Base-by-base conservation (phyloP, 2,888 invertebrate genomes). In the Dinocampus coccinellae region DNA sequence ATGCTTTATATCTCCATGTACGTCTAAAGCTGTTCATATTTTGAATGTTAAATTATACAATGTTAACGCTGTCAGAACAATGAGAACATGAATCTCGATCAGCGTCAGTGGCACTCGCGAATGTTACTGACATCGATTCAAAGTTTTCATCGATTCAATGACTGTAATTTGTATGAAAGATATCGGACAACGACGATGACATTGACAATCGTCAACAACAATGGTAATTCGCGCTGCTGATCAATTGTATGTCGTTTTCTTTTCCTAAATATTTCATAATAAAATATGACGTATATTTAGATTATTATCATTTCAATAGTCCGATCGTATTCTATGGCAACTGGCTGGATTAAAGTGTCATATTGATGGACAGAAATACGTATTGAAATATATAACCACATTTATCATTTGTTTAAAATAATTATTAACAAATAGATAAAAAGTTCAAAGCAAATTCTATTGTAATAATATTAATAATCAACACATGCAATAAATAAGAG, bases 1-100 rank as follows among this genome's bases (percentile, higher is more conserved):
- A 52, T 33, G 33, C 36, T 68, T 61, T 60, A 34, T 68, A 68
- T 29, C 52, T 29, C 33, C 68, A 68, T 11, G 20, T 22, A n/a
- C 47, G n/a, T 53, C 34, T 47, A 6, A 52, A 47, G n/a, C 22
- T 68, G 7, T 39, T 68, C 34, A 33, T 52, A 52, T 34, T 68
- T 36, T 61, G 42, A 20, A 20, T 20, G 0, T 13, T 1, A 47
- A 47, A n/a, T 16, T 16, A 47, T 6, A 16, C 1, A n/a, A 47
- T 16, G n/a, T 22, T 24, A 55, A 55, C 3, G 10, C 7, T 9
- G 1, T 53, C 4, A 55, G 13, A 24, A 13, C 52, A 10, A 22
- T 1, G 2, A 13, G 55, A 24, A 55, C 3, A 55, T 24, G 11
- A 55, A 13, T 4, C 55, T 22, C 55, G 26, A 9, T 55, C 26